Conservation (phyloP, 2,797 vertebrate species). For the Rhinophrynus dorsalis region DNA sequence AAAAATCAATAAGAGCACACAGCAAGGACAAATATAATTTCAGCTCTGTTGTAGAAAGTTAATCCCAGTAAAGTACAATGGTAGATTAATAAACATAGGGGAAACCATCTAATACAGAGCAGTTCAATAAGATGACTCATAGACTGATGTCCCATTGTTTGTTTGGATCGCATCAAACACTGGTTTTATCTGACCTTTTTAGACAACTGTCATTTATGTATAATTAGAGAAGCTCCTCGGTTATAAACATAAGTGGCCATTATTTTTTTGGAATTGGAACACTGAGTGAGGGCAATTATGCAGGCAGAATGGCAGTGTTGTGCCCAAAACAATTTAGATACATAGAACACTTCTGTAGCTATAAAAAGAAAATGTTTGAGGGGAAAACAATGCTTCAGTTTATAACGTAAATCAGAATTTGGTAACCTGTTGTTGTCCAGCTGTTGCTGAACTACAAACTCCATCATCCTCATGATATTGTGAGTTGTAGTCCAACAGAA, state of each 20-base stretch:
- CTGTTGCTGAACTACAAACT: too few relatives aligned
- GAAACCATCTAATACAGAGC: not conserved
- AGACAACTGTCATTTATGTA: conserved; percentile 17
- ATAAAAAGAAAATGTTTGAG: too few relatives aligned
- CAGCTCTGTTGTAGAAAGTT: not conserved
- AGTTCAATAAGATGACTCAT: not conserved
- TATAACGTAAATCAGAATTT: too few relatives aligned
- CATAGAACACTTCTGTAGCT: not conserved
- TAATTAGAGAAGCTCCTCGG: not conserved
- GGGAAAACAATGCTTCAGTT: too few relatives aligned
- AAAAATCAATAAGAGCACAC: conserved; percentile 1
- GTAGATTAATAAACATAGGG: not conserved
- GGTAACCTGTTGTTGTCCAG: too few relatives aligned
- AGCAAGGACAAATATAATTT: not conserved
- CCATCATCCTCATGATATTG: too few relatives aligned
- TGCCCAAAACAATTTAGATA: conserved; percentile 4
- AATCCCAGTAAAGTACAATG: not conserved
- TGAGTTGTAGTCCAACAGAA: too few relatives aligned
- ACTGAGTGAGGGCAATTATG: conserved; percentile 57
- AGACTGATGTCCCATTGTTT: not conserved
- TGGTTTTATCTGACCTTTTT: conserved; percentile 52
- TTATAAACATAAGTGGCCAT: conserved; percentile 33
- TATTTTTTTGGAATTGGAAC: conserved; percentile 53
- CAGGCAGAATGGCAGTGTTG: conserved; percentile 52
- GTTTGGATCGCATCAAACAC: conserved; percentile 24